A percentile compares a stretch with the other conserved stretches of the same genome.
Conservation (phyloP, 2,888 invertebrate genomes). For the Blera fallax region DNA sequence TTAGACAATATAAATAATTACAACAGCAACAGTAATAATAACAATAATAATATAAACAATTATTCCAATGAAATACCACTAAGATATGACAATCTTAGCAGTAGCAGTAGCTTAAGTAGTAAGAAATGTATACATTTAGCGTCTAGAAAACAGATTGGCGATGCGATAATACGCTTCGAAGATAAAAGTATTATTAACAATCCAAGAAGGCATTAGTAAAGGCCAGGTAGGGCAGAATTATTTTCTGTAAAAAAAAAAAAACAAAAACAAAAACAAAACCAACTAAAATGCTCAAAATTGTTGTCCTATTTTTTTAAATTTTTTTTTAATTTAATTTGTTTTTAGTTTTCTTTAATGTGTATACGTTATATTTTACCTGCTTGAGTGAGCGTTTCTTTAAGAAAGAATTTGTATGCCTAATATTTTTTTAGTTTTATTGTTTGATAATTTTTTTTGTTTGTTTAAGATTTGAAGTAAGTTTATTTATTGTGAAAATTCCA, state of each 20-base stretch:
- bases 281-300: slow-evolving; percentile 67
- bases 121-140: slow-evolving; percentile 83
- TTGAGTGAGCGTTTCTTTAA: slow-evolving; percentile 7
- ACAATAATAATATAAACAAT: slow-evolving; percentile 53
- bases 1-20: slow-evolving; percentile 34
- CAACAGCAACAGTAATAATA: slow-evolving; percentile 32
- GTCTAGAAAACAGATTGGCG: slow-evolving; percentile 82
- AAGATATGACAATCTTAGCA: slow-evolving; percentile 71
- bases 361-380: neutral
- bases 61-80: slow-evolving; percentile 73
- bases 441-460: neutral
- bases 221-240: neutral
- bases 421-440: too few relatives aligned
- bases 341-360: slow-evolving; percentile 54
- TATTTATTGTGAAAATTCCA: slow-evolving; percentile 30
- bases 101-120: slow-evolving; percentile 69
- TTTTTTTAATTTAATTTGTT: slow-evolving; percentile 5
- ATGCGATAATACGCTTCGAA: slow-evolving; percentile 81
- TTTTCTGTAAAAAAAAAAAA: neutral
- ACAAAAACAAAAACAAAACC: neutral
- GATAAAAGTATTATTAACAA: slow-evolving; percentile 79
- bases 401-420: neutral
- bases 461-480: slow-evolving; percentile 6
- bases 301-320: slow-evolving; percentile 46
- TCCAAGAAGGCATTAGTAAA: slow-evolving; percentile 45